Evolutionary conservation across 2,888 invertebrate genomes (phyloP), one percentile per base, ranked within the genome.

Genomic region (Drosophila macrothrix): DNA sequence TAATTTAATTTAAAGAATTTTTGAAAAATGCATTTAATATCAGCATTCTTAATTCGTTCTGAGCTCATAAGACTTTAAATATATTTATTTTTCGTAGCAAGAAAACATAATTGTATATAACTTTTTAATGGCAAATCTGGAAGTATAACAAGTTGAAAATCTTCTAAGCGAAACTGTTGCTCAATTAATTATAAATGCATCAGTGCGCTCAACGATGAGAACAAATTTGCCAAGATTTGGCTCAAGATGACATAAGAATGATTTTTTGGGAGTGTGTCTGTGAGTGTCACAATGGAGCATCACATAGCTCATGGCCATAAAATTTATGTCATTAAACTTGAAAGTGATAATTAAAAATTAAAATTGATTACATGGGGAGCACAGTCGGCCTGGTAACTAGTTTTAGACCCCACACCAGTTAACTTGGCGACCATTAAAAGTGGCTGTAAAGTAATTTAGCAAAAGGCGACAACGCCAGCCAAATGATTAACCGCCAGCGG

Each of bases 281-380:
- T 19, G 35, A 43, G 49, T 76, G 28, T 12, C 63, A 67, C 78
- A 71, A 76, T 74, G 72, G 60, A 67, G 29, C 66, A 67, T 73
- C 73, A 84, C 87, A 82, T 84, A 84, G 80, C 80, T 81, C 83
- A 83, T 46, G 89, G 89, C 84, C 89, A 80, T 77, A 76, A 67
- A 86, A 86, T 82, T 77, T 70, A 68, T 83, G 89, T 80, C 87
- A 84, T 86, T 76, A 84, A 85, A 88, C 84, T 86, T 88, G 87
- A 85, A 88, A 88, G 84, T 82, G 89, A 78, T 85, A 85, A 85
- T 85, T 85, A 86, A 86, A 88, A 88, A 88, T 85, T 86, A 80
- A 85, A 85, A 85, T 85, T 85, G 87, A 85, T 88, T 78, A 69
- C 68, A 62, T 50, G 41, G 31, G 16, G 39, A 35, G 41, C n/a